Base-by-base conservation (phyloP, 2,888 invertebrate genomes). In the Schizotus pectinicornis region DNA sequence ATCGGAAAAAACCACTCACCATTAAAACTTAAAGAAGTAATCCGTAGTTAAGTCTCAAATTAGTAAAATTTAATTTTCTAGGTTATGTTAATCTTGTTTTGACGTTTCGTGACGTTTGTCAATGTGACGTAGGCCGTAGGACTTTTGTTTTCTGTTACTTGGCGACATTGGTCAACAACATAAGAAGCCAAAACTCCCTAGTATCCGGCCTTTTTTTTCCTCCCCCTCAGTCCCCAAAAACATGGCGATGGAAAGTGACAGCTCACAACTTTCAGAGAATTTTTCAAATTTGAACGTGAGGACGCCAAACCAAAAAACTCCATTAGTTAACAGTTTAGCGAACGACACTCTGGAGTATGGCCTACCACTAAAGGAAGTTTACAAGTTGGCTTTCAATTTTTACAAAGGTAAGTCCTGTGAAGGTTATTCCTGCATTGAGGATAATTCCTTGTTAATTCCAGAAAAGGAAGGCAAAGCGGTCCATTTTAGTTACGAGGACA, bases 401-500 rank as follows among this genome's bases (percentile, higher is more conserved):
- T 97, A 95, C 77, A 96, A 95, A 90, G 97, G 97, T 96, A 84
- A 49, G 11, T 52, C 37, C 52, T 34, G 31, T 52, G 41, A 57
- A 53, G 49, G 38, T 45, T 54, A 35, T 13, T 12, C 35, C 12
- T 8, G 11, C 12, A 37, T 52, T 32, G 47, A 41, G 57, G 49
- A 60, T 51, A 7, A 22, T 60, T 56, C 48, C 66, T 54, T 50
- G 70, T 67, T 67, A 64, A 65, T 83, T 83, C 9, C 80, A 97
- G 98, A 98, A 78, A 97, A 98, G 82, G 93, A 95, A 81, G 97
- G 97, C n/a, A 98, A 97, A 83, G 98, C 96, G 1, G 85, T 98
- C 43, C 95, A 95, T 74, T 84, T 97, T 59, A 93, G 94, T 41
- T 98, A 98, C 78, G 92, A 94, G 79, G 95, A 98, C 75, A 93